Evolutionary conservation across 2,888 invertebrate genomes (phyloP).

Genomic region (Drosophila vallismaia): DNA sequence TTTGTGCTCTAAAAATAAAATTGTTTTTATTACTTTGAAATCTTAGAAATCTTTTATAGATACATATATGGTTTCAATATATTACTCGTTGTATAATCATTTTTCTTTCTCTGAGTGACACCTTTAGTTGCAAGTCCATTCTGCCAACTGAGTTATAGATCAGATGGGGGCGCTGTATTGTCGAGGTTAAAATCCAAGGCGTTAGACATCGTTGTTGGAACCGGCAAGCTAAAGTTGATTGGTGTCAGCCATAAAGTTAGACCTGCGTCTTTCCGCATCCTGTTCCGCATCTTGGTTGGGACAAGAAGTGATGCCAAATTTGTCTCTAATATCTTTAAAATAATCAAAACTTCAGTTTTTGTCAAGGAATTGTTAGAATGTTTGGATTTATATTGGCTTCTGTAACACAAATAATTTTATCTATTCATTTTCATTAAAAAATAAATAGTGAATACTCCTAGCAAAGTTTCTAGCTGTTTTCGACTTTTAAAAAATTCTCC

Average conservation of each 20-base stretch:
- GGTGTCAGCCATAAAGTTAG: slow-evolving; percentile 74
- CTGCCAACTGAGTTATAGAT: slow-evolving; percentile 46
- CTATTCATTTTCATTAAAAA: no score
- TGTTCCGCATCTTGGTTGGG: slow-evolving; percentile 32
- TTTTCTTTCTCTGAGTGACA: slow-evolving; percentile 18
- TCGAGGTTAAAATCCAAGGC: slow-evolving; percentile 68
- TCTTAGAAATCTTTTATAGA: no score
- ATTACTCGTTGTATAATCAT: no score
- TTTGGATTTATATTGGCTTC: no score
- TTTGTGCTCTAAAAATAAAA: neutral
- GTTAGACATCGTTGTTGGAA: slow-evolving; percentile 64
- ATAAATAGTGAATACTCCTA: no score
- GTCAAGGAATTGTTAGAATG: no score
- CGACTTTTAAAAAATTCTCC: neutral
- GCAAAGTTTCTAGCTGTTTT: no score
- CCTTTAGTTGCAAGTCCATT: slow-evolving; percentile 19
- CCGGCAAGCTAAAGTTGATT: slow-evolving; percentile 68
- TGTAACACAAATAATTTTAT: no score
- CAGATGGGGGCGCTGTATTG: slow-evolving; percentile 19
- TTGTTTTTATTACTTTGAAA: no score
- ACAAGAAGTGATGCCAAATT: slow-evolving; percentile 6
- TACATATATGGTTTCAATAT: no score
- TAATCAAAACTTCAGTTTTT: no score
- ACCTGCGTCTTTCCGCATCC: slow-evolving; percentile 40
- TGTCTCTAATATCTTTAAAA: no score